phyloP scores from a whole-genome alignment of 2,113 vertebrate species.

The Spermophilus dauricus region DNA sequence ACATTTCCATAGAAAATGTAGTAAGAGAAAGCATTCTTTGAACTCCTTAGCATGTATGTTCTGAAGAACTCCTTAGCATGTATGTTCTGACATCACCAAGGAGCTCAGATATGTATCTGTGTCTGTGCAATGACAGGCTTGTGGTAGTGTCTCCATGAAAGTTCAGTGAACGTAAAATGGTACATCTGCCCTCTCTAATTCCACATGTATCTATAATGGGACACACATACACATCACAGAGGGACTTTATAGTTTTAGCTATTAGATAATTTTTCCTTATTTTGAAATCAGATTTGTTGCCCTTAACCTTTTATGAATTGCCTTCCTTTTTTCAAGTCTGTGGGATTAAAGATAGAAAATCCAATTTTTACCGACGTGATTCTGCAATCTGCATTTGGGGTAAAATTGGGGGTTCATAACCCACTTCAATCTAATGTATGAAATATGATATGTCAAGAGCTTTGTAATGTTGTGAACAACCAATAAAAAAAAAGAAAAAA shows the following conservation, averaged over 20 bases:
- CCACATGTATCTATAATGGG: background rate
- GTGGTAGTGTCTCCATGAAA: background rate
- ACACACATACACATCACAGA: too few relatives aligned
- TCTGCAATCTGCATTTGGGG: too few relatives aligned
- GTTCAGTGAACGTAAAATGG: background rate
- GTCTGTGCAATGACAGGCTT: background rate
- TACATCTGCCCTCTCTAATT: background rate
- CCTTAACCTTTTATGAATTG: background rate
- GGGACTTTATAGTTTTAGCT: background rate
- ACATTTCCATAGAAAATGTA: background rate
- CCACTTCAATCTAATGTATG: too few relatives aligned
- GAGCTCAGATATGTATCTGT: background rate
- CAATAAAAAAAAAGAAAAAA: too few relatives aligned
- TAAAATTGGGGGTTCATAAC: too few relatives aligned
- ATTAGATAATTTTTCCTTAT: background rate
- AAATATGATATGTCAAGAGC: too few relatives aligned
- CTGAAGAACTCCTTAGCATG: background rate
- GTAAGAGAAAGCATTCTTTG: background rate
- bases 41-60: constrained; percentile 2
- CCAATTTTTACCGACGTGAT: too few relatives aligned
- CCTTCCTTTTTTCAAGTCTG: background rate
- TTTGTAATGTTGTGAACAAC: too few relatives aligned
- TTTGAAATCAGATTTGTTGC: background rate
- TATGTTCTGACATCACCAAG: background rate
- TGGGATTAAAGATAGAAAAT: constrained; percentile 37